Evolutionary conservation across 2,888 invertebrate species (phyloP).

Genomic region (Ophion ellenae): DNA sequence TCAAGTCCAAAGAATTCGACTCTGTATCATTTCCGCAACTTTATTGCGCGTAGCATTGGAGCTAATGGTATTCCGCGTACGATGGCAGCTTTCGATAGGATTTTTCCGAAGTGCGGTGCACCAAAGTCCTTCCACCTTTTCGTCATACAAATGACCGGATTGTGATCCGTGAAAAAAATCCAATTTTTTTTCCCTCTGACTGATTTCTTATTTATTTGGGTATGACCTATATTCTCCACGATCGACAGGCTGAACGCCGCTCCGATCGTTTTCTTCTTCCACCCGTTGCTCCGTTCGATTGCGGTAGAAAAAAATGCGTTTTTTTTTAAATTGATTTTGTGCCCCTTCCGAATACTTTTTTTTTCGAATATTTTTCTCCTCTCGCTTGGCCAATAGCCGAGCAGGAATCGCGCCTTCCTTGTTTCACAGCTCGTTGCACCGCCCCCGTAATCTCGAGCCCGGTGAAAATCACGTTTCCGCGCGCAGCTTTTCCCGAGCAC

Average conservation of each 20-base stretch:
- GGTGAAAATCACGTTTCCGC: conserved; percentile 45
- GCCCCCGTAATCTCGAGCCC: conserved; percentile 66
- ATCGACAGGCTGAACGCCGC: conserved; percentile 5
- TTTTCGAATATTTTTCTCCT: conserved; percentile 13
- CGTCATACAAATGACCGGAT: neutral
- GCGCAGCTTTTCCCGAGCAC: conserved; percentile 65
- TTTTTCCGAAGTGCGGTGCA: too few species aligned
- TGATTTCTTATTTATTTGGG: too few species aligned
- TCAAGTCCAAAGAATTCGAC: neutral
- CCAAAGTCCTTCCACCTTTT: neutral
- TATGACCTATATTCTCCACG: conserved; percentile 1
- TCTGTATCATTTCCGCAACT: neutral
- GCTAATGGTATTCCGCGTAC: neutral
- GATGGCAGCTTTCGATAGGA: neutral
- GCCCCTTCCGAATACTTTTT: neutral
- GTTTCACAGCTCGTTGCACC: conserved; percentile 77
- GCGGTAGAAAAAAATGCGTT: conserved; percentile 20
- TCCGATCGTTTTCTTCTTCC: conserved; percentile 21
- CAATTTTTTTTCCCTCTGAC: neutral
- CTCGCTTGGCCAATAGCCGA: conserved; percentile 47
- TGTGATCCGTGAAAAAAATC: neutral
- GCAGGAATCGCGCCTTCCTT: conserved; percentile 67
- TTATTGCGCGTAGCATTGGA: neutral
- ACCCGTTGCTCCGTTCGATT: neutral
- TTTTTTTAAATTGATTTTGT: neutral